Conservation (phyloP, 1,140 invertebrate genomes). For the Sycophaga agraensis region DNA sequence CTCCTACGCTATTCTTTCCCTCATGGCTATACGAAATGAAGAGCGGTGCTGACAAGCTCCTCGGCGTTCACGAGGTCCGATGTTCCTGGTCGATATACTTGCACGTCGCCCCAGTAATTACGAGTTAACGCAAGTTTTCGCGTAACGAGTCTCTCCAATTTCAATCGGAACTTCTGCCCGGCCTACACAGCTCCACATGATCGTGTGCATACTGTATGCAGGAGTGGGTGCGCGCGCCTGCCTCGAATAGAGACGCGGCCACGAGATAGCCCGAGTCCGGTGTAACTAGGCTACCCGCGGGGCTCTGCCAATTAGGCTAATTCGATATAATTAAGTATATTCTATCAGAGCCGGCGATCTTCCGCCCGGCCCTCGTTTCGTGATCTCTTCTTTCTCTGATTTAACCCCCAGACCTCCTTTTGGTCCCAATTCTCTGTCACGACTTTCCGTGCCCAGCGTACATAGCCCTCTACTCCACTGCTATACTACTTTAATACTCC, state of each 20-base stretch:
- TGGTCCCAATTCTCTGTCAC: conserved; percentile 1
- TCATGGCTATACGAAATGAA: conserved; percentile 4
- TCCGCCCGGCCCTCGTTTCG: conserved; percentile 18
- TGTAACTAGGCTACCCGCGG: conserved; percentile 23
- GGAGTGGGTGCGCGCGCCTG: neutral
- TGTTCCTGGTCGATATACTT: conserved; percentile 22
- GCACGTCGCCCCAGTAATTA: conserved; percentile 29
- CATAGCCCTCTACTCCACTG: neutral
- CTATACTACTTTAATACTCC: no score
- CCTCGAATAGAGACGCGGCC: conserved; percentile 35
- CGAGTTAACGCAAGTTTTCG: conserved; percentile 27
- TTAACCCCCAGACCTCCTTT: neutral
- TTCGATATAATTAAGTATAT: conserved; percentile 44
- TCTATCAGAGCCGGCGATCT: conserved; percentile 34
- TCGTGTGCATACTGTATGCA: neutral
- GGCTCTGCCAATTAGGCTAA: conserved; percentile 40
- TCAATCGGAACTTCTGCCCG: conserved; percentile 34
- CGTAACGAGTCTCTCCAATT: conserved; percentile 28
- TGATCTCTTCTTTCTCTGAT: conserved; percentile 18
- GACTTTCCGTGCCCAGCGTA: conserved; percentile 5
- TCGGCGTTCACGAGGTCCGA: conserved; percentile 6
- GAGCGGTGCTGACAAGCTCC: no score
- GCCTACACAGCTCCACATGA: conserved; percentile 5
- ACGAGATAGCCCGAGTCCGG: conserved; percentile 31
- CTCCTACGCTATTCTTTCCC: neutral